These are phyloP conservation scores for Zalophus californianus DNA, from an alignment of 2,797 vertebrate genomes.

Conservation along the genomic window DNA sequence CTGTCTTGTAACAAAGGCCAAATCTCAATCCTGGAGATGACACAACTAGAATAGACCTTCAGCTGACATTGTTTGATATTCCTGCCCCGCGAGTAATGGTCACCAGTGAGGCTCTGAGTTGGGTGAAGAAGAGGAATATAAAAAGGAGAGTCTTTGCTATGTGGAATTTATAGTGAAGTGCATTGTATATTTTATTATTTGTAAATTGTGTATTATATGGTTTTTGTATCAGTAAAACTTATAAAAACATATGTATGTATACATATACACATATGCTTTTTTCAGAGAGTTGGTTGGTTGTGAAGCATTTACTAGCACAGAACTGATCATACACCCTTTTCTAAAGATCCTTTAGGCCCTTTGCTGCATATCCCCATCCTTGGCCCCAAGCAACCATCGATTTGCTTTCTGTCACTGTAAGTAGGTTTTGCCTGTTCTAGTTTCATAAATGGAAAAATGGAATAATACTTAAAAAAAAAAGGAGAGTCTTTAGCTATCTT, in stretches of 20 bases:
- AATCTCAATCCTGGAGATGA: background rate
- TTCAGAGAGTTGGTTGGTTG: background rate
- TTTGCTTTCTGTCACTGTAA: background rate
- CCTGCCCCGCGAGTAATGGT: background rate
- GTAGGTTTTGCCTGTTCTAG: background rate
- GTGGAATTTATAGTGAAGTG: background rate
- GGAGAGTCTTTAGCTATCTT: background rate
- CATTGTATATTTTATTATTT: background rate
- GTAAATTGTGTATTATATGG: background rate
- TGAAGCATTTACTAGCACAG: background rate
- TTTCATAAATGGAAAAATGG: background rate
- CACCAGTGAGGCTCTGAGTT: background rate
- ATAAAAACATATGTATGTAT: background rate
- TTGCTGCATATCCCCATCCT: background rate
- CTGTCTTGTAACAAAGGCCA: background rate
- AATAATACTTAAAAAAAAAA: background rate
- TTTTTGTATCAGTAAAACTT: background rate
- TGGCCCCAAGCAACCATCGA: background rate
- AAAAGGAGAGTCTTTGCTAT: background rate
- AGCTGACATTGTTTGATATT: background rate
- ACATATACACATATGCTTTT: background rate
- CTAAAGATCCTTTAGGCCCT: background rate
- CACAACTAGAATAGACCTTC: background rate
- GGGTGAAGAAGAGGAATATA: background rate
- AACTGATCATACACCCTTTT: accelerated